Evolutionary conservation across 2,888 invertebrate species (phyloP).

Genomic region (Eristalinus sepulchralis): DNA sequence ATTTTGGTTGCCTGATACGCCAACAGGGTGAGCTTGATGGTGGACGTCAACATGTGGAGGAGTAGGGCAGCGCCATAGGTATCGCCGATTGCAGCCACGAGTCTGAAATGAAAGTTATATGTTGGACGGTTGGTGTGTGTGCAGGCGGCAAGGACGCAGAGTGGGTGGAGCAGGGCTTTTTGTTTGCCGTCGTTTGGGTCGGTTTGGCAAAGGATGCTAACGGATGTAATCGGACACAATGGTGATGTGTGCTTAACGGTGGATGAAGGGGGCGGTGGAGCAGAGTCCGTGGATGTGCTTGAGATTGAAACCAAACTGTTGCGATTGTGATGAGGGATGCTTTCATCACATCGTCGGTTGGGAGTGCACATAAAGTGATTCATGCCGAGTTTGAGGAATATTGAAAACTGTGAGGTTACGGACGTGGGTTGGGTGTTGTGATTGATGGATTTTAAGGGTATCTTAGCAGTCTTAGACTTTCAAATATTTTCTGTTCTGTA

Average conservation of each 20-base stretch:
- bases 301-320: not conserved
- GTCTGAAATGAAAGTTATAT: constrained; percentile 81
- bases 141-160: not conserved
- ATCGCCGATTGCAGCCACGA: constrained; percentile 91
- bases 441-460: not conserved
- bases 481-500: not conserved
- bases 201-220: not conserved
- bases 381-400: not conserved
- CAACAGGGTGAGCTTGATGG: constrained; percentile 90
- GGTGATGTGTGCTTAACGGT: not conserved
- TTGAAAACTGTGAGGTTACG: not conserved
- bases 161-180: not conserved
- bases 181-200: not conserved
- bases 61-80: constrained; percentile 91
- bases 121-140: not conserved
- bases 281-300: not conserved
- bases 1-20: constrained; percentile 95
- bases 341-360: not conserved
- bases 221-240: not conserved
- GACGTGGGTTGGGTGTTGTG: not conserved
- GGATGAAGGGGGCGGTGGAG: not conserved
- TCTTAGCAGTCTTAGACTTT: not conserved
- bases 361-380: not conserved
- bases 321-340: not conserved
- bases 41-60: constrained; percentile 92